A percentile compares a stretch with the other conserved stretches of the same genome.
Conservation (phyloP, 1,140 invertebrate genomes). For the Copidosoma floridanum region DNA sequence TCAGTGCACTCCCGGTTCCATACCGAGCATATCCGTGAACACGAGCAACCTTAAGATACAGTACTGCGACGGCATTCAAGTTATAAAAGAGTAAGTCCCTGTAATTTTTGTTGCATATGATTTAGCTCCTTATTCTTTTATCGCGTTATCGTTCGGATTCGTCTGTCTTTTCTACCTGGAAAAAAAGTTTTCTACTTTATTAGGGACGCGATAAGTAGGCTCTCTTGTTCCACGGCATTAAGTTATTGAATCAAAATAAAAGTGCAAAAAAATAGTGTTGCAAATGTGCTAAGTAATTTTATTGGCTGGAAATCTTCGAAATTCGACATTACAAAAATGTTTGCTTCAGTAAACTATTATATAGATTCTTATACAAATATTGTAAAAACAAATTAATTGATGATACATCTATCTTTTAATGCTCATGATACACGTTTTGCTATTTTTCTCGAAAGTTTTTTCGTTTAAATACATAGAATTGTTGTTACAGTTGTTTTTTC, state of each 20-base stretch:
- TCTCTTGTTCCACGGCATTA: constrained; percentile 46
- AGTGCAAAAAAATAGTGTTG: too few species aligned
- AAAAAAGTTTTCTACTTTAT: constrained; percentile 41
- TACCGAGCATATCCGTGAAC: constrained; percentile 53
- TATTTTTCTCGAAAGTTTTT: too few species aligned
- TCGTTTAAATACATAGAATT: too few species aligned
- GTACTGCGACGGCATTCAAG: constrained; percentile 45
- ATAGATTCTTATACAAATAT: too few species aligned
- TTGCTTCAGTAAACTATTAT: too few species aligned
- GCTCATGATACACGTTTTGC: constrained; percentile 10
- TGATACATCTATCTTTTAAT: constrained; percentile 8
- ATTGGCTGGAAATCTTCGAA: too few species aligned
- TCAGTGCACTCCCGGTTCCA: constrained; percentile 48
- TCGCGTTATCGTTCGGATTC: too few species aligned
- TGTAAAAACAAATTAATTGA: too few species aligned
- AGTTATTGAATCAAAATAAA: too few species aligned
- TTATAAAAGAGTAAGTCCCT: constrained; percentile 47
- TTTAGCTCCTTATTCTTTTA: too few species aligned
- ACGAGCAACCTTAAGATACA: constrained; percentile 47
- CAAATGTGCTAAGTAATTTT: too few species aligned
- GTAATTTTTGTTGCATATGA: constrained; percentile 13
- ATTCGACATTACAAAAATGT: too few species aligned
- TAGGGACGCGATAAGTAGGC: constrained; percentile 39
- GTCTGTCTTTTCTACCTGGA: constrained; percentile 35
- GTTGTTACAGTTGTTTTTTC: constrained; percentile 33